Percentiles rank a stretch among this genome's conserved stretches.
These are phyloP conservation scores for Sturnus vulgaris DNA, from an alignment of 2,113 vertebrate species.

Conservation along the genomic window DNA sequence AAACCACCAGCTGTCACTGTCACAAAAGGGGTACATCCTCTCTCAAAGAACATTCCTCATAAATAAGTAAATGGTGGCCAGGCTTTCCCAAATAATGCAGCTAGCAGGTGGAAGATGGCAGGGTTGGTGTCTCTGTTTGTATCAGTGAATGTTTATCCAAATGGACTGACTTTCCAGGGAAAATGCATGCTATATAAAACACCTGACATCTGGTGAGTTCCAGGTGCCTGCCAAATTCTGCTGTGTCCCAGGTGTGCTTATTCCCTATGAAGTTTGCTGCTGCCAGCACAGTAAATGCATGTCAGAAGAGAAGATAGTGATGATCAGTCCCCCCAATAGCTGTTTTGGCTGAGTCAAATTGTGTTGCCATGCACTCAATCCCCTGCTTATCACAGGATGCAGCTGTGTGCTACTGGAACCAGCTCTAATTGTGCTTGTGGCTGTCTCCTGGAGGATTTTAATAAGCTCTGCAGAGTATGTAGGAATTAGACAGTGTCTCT, in stretches of 20 bases:
- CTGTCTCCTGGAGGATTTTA: slow-evolving; percentile 45
- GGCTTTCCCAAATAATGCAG: neutral
- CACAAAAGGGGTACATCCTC: neutral
- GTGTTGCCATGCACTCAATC: neutral
- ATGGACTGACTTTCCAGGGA: neutral
- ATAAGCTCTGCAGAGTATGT: slow-evolving; percentile 16
- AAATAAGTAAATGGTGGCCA: neutral
- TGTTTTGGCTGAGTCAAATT: neutral
- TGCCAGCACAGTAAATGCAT: slow-evolving; percentile 20
- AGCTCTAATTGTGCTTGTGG: neutral
- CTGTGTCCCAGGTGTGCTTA: slow-evolving; percentile 25
- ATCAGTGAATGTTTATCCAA: neutral
- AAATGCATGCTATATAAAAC: neutral
- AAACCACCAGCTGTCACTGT: neutral
- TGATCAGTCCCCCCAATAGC: neutral
- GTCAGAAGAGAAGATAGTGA: neutral
- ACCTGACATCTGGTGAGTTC: slow-evolving; percentile 49
- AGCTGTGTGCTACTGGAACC: slow-evolving; percentile 45
- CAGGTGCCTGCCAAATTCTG: slow-evolving; percentile 46
- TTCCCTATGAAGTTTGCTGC: slow-evolving; percentile 25
- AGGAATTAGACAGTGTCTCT: slow-evolving; percentile 32
- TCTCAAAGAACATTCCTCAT: neutral
- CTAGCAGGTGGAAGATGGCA: neutral
- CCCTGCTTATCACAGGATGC: slow-evolving; percentile 33
- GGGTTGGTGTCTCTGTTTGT: neutral